phyloP scores from a whole-genome alignment of 1,140 invertebrate species.

The Caerostris extrusa region DNA sequence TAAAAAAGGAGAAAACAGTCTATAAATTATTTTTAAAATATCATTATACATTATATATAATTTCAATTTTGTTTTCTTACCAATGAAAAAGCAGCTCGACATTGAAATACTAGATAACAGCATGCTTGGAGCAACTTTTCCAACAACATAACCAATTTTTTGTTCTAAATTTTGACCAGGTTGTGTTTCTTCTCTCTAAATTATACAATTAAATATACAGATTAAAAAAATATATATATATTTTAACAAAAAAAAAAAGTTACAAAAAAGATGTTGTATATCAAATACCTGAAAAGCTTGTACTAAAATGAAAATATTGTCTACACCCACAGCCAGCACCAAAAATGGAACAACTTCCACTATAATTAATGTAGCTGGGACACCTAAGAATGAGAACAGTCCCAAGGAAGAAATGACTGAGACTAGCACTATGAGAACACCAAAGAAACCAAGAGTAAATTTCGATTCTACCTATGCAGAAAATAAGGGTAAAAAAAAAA shows the following conservation, averaged over 20 bases:
- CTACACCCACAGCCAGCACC: slow-evolving; percentile 94
- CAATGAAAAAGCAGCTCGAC: slow-evolving; percentile 80
- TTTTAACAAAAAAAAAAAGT: not conserved
- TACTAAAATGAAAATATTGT: slow-evolving; percentile 97
- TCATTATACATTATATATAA: no score
- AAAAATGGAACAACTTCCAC: slow-evolving; percentile 97
- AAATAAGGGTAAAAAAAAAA: not conserved
- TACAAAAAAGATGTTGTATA: not conserved
- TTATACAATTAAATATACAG: not conserved
- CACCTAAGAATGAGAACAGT: slow-evolving; percentile 89
- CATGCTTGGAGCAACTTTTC: slow-evolving; percentile 85
- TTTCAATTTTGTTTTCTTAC: slow-evolving; percentile 6
- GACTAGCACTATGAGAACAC: slow-evolving; percentile 91
- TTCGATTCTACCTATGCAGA: slow-evolving; percentile 82
- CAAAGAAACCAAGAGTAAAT: slow-evolving; percentile 87
- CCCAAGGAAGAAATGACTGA: slow-evolving; percentile 93
- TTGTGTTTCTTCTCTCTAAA: slow-evolving; percentile 78
- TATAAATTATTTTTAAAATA: no score
- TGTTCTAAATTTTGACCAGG: slow-evolving; percentile 80
- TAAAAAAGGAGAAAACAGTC: no score
- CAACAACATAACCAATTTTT: slow-evolving; percentile 82
- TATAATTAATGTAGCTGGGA: slow-evolving; percentile 92
- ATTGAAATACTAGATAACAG: slow-evolving; percentile 83
- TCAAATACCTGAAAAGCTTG: slow-evolving; percentile 84
- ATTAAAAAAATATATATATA: no score